Percentiles rank a stretch among this genome's conserved stretches.
phyloP scores from a whole-genome alignment of 2,797 vertebrate species.

The Fringilla coelebs region DNA sequence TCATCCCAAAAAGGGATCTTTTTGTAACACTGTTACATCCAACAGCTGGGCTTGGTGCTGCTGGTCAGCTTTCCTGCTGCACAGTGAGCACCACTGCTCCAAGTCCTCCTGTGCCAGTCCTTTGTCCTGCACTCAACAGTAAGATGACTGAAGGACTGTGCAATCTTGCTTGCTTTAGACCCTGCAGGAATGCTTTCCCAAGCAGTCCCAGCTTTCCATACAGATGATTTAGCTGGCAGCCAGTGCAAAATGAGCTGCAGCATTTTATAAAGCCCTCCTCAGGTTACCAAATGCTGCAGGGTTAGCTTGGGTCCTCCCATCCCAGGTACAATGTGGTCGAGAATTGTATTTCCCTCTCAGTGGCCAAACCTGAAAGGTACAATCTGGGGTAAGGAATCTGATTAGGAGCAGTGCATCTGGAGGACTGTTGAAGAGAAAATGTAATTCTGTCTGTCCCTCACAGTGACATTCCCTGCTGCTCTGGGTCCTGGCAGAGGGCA shows the following conservation, averaged over 20 bases:
- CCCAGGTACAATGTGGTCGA: neutral
- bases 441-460: neutral
- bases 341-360: neutral
- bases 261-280: neutral
- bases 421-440: neutral
- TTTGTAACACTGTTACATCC: neutral
- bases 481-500: neutral
- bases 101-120: neutral
- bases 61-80: neutral
- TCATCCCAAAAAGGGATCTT: rapidly evolving
- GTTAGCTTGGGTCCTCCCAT: neutral
- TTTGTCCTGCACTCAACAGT: neutral
- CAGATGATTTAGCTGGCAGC: neutral
- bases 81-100: rapidly evolving
- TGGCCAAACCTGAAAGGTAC: neutral
- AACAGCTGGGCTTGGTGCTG: neutral
- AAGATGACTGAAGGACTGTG: neutral
- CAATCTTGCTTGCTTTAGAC: neutral
- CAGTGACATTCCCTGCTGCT: neutral
- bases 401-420: neutral
- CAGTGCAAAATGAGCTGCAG: neutral
- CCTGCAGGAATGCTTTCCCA: neutral
- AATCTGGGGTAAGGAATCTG: neutral
- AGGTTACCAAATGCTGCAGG: neutral
- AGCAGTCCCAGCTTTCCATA: neutral